phyloP scores from a whole-genome alignment of 2,888 invertebrate genomes.

The Drosophila phalerata region DNA sequence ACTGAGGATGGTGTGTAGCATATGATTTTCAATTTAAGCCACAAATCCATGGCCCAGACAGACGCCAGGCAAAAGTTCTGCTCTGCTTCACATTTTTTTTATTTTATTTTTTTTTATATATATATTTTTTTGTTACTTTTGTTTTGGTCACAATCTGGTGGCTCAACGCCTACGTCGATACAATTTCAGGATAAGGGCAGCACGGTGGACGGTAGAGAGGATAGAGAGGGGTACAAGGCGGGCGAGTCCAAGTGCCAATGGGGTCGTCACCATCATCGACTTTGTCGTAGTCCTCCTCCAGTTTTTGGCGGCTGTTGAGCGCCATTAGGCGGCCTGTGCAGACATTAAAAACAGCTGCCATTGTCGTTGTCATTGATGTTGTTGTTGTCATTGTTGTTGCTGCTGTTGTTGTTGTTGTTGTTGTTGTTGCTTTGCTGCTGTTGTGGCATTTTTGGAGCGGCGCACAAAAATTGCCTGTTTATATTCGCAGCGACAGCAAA shows the following conservation, averaged over 20 bases:
- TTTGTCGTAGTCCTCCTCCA: constrained; percentile 51
- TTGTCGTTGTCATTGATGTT: constrained; percentile 36
- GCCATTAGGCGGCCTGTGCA: constrained; percentile 66
- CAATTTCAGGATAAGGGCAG: constrained; percentile 1
- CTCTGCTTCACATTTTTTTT: constrained; percentile 9
- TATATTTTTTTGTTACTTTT: constrained; percentile 4
- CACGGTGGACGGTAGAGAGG: background rate
- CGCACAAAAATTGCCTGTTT: constrained; percentile 80
- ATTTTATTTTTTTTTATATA: background rate
- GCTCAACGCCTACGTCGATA: constrained; percentile 51
- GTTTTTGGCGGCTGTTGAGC: constrained; percentile 64
- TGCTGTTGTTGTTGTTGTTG: constrained; percentile 36
- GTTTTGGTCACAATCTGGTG: constrained; percentile 34
- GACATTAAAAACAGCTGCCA: constrained; percentile 81
- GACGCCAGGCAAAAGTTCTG: constrained; percentile 33
- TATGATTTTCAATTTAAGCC: constrained; percentile 78
- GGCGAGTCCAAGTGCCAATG: constrained; percentile 55
- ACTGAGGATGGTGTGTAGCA: constrained; percentile 52
- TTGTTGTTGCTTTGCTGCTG: constrained; percentile 46
- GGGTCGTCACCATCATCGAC: constrained; percentile 56
- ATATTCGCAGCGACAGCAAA: constrained; percentile 81
- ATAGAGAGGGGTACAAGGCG: background rate
- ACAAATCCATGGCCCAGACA: constrained; percentile 65
- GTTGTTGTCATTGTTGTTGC: constrained; percentile 27
- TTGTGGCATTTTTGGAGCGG: constrained; percentile 54